Evolutionary conservation across 2,113 vertebrate genomes (phyloP).

Genomic region (Rhipidura dahli): DNA sequence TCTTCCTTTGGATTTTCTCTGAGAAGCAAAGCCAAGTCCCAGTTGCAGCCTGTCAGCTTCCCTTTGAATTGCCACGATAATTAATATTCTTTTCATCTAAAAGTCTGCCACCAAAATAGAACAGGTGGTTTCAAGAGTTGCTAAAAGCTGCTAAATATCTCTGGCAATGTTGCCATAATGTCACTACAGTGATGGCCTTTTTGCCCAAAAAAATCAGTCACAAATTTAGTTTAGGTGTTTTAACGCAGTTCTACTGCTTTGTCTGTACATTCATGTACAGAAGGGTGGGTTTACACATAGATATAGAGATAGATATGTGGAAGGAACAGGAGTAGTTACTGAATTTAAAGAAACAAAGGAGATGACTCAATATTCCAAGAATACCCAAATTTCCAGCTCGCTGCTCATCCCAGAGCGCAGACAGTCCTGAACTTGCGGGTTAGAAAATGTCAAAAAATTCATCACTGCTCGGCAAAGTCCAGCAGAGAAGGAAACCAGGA

Average conservation of each 20-base stretch:
- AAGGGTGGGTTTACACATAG: not conserved
- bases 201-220: not conserved
- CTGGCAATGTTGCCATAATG: not conserved
- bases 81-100: not conserved
- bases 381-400: not conserved
- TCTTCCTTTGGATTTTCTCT: not conserved
- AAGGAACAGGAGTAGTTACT: not conserved
- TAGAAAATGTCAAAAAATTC: not conserved
- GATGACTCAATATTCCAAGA: not conserved
- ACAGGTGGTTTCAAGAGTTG: not conserved
- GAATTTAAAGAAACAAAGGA: not conserved
- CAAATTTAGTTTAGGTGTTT: not conserved
- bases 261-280: rapidly evolving
- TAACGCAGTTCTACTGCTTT: not conserved
- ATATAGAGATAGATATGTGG: not conserved
- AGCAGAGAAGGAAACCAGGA: not conserved
- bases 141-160: not conserved
- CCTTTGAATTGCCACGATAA: not conserved
- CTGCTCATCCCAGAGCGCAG: not conserved
- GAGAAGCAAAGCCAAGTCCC: not conserved
- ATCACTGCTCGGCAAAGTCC: not conserved
- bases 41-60: not conserved
- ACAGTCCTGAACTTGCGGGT: not conserved
- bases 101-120: not conserved
- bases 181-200: not conserved